Base-by-base conservation (phyloP, 2,888 invertebrate genomes). In the Mimachlamys varia region DNA sequence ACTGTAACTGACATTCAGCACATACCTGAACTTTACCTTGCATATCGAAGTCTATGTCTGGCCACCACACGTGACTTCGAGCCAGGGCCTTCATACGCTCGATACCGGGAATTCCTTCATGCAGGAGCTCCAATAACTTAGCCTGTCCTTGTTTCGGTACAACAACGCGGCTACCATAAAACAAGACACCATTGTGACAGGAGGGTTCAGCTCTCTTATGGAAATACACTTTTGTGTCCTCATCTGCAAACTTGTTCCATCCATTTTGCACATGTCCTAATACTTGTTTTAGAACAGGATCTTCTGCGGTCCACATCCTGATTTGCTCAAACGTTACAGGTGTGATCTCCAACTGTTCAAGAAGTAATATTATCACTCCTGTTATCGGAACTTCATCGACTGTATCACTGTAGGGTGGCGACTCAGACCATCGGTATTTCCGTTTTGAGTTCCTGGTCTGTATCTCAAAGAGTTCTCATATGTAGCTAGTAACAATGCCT, bases 181-280 rank as follows among this genome's bases (percentile, higher is more conserved):
- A n/a, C 10, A 62, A 62, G 7, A 62, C 91, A 90, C 89, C 27
- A 92, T 27, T n/a, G 89, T 50, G n/a, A 27, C 38, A 33, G 49
- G 0, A 90, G 58, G 94, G 58, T 62, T 92, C 92, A 58, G 44
- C 53, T 88, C 88, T 89, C 38, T 88, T 33, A 17, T 37, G 44
- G 33, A 55, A 89, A 89, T 91, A 91, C 27, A 55, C 89, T 37
- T 50, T 49, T 58, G 76, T 10, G 13, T 90, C 58, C 22, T 90
- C 88, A 37, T 90, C 27, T 12, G 27, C 27, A 13, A 58, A 19
- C n/a, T 27, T 27, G 15, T 50, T 49, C 89, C 89, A 91, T 27
- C 90, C 90, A 55, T 88, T 38, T 87, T 44, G 62, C 37, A 89
- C 62, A 53, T 33, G 55, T 37, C 58, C n/a, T 19, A 87, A 13